Conservation (phyloP, 2,888 invertebrate species). For the Athripsodes cinereus region DNA sequence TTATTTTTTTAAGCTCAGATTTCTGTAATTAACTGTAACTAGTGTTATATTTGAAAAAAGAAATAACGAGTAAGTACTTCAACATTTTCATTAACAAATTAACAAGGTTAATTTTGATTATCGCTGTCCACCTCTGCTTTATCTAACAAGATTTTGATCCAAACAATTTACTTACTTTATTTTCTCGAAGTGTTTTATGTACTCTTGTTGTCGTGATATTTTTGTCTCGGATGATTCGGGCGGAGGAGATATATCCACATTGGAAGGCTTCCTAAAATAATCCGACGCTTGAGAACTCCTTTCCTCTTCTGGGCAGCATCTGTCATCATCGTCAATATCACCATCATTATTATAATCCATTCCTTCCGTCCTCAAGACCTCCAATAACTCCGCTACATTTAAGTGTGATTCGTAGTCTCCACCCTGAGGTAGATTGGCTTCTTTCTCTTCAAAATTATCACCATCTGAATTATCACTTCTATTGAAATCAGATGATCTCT, state of each 20-base stretch:
- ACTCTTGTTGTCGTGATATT: background rate
- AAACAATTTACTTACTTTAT: background rate
- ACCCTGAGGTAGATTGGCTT: background rate
- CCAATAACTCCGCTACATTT: too few relatives aligned
- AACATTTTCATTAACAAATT: background rate
- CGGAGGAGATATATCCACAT: background rate
- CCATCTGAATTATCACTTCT: background rate
- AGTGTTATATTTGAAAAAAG: too few relatives aligned
- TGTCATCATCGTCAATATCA: background rate
- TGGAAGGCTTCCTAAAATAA: background rate
- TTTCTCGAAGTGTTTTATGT: background rate
- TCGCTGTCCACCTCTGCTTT: too few relatives aligned
- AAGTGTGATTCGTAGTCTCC: background rate
- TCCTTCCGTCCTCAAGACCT: background rate
- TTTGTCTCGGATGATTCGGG: background rate
- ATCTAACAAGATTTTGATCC: too few relatives aligned
- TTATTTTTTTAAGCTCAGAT: too few relatives aligned
- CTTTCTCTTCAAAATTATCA: background rate
- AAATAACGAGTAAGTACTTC: too few relatives aligned
- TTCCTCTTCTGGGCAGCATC: background rate
- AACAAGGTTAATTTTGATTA: too few relatives aligned
- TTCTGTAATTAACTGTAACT: too few relatives aligned
- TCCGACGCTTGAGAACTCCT: background rate
- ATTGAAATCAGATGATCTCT: background rate
- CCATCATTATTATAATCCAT: background rate